These are phyloP conservation scores for Lasioglossum vierecki DNA, from an alignment of 2,888 invertebrate species.

Conservation along the genomic window DNA sequence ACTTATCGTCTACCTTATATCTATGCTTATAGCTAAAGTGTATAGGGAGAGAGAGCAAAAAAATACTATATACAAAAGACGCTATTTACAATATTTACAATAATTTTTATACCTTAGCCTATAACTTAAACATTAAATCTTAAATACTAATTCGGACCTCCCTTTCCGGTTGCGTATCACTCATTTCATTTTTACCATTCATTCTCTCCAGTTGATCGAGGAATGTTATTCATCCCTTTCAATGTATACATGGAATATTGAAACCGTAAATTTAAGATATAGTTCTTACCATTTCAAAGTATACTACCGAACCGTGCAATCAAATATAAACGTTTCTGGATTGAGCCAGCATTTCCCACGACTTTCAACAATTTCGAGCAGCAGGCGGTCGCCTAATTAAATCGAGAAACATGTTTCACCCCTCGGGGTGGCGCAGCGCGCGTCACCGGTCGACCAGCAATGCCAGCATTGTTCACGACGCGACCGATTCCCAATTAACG, in stretches of 20 bases:
- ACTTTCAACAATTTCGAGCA: not conserved
- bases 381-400: not conserved
- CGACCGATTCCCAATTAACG: constrained; percentile 43
- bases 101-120: no score
- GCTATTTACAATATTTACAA: no score
- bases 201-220: no score
- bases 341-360: not conserved
- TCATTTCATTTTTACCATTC: no score
- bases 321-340: not conserved
- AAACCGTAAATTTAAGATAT: not conserved
- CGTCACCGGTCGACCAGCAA: not conserved
- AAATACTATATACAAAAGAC: no score
- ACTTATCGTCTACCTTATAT: no score
- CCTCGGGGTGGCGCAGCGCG: not conserved
- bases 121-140: no score
- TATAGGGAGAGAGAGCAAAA: no score
- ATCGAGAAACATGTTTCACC: not conserved
- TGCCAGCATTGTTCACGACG: not conserved
- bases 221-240: not conserved
- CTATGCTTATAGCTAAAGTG: no score
- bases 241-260: not conserved
- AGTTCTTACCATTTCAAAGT: not conserved
- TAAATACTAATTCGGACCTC: no score
- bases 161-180: no score
- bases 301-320: not conserved